Base-by-base conservation (phyloP, 2,797 vertebrate genomes). In the Ficedula albicollis region DNA sequence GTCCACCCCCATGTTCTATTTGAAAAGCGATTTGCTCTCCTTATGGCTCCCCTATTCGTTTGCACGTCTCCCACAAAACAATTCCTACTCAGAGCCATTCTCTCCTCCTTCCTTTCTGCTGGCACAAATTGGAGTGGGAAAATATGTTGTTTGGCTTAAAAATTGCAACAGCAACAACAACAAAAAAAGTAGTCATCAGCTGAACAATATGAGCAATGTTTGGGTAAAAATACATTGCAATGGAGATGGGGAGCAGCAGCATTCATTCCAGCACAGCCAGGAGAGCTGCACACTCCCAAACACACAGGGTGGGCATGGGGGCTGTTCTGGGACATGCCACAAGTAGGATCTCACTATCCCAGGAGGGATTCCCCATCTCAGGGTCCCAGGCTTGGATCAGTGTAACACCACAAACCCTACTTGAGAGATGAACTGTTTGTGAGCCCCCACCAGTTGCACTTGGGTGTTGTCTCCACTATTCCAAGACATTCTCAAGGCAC, bases 1-100 rank as follows among this genome's bases (percentile, higher is more conserved):
- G 87, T 94, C 96, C 96, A 95, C 92, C 95, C 80, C 94, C 95
- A 51, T 27, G 44, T 2, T 14, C 87, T 91, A 86, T 88, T 81
- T 81, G 59, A 68, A 78, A 90, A 95, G 94, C 0, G 6, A 66
- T 67, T 76, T 81, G 80, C 74, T 91, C 59, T 95, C 91, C 94
- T 93, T 88, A 73, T 36, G 85, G 91, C 67, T 93, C 70, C 91
- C 74, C 80, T 87, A 15, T 56, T 79, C 6, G 1, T 72, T 79
- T 73, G 77, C 79, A 46, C 2, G 0, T 93, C 95, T 95, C 89
- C 84, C 84, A 89, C 83, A 73, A 91, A 94, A 93, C 69, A 79
- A 92, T 95, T 73, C 66, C 51, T 22, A 78, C 56, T 91, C 68
- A 30, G n/a, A 84, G 79, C 69, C 38, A 38, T 48, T 41, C 79